Evolutionary conservation across 2,888 invertebrate genomes (phyloP), one percentile per base, ranked within the genome.

Genomic region (Cetonia aurata): DNA sequence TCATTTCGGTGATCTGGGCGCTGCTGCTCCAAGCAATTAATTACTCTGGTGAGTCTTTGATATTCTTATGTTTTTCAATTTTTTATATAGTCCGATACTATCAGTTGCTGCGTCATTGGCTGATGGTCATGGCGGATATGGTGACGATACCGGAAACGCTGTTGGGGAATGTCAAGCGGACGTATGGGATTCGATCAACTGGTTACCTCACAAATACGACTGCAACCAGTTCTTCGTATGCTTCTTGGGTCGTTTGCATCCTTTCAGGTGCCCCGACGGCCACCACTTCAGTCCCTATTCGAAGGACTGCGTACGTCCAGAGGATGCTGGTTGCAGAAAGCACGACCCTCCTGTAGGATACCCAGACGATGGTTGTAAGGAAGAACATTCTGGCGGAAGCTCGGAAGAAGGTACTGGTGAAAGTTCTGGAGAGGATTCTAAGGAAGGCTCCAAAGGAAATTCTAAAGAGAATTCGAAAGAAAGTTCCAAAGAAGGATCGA

Each of bases 241-340:
- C 66, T 59, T 66, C 37, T 50, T 66, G 33, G 73, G 73, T 31
- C 46, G 52, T 1, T 70, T 69, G 65, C 41, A 73, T 3, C 42
- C 69, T 2, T 52, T 59, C 57, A 48, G 70, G 3, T 77, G 77
- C 52, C 74, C 76, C 15, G 17, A 15, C 12, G 73, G 71, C 15
- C 66, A 76, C 2, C 73, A 75, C 53, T 77, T 77, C 60, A 76
- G 75, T 57, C 62, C 73, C 9, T 17, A 13, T 10, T 9, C 62
- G 10, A 37, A 73, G 1, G 71, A 73, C 9, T 77, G 77, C 67
- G 76, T 76, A 57, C 76, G 72, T 71, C 77, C 77, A 0, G 37
- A 42, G 42, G 17, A 69, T 17, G 75, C 74, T 3, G 70, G 71
- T 3, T 76, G 76, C 33, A 67, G 59, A 31, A 57, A 17, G 12